Evolutionary conservation across 2,888 invertebrate species (phyloP), one percentile per base, ranked within the genome.

Genomic region (Thereva unica): DNA sequence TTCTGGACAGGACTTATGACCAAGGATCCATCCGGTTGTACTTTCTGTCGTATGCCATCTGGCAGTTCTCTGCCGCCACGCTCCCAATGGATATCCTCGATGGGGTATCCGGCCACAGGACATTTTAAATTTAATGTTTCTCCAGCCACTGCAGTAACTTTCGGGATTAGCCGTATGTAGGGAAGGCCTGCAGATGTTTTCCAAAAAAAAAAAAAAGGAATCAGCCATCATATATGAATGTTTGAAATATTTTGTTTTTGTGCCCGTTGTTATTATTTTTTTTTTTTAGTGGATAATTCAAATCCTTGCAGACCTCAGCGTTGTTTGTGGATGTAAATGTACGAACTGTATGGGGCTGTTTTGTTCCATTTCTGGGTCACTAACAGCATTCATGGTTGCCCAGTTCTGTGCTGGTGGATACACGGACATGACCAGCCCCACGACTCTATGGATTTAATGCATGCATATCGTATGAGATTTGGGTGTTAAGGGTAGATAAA

Each of bases 91-190:
- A 92, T 89, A 75, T 89, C 87, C 75, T 90, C 89, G 71, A 92
- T 89, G 35, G 92, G 92, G 80, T 89, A 91, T 34, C 92, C 92
- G 23, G 91, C 90, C 38, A 91, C 92, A 23, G 91, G 91, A 80
- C 92, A 92, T 78, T 89, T 88, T 67, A 92, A 82, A 64, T 86
- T 85, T 72, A 92, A 83, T 67, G 86, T 86, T 78, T 91, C 89
- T 54, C 90, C 90, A 6, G 91, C 91, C 8, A 92, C 90, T 4
- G 91, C 91, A 37, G 91, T 91, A 73, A 91, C 88, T 82, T 92
- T 91, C 40, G 89, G 89, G 78, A 92, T 90, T 69, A 89, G 84
- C 53, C 91, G 85, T 72, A 92, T 90, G 78, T 89, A 90, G 4
- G 92, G 92, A 74, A 89, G 85, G 75, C 91, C 91, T 91, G 56